These are phyloP conservation scores for Paralichthys olivaceus DNA, from an alignment of 2,113 vertebrate genomes.

Conservation along the genomic window DNA sequence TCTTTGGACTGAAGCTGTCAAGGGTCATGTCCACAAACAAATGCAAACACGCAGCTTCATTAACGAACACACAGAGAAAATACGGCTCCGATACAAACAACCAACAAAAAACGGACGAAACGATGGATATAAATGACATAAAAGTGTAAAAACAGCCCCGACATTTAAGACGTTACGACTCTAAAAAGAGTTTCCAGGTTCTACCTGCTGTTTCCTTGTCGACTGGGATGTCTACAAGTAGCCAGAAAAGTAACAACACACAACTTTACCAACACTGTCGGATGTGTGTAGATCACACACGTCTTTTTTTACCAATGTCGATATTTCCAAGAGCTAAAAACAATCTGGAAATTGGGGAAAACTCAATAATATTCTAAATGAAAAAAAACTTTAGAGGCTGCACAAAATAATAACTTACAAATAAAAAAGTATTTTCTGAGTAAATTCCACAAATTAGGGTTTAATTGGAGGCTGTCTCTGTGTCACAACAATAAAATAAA, in stretches of 20 bases:
- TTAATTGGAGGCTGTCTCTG: too few relatives aligned
- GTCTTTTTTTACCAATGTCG: not conserved
- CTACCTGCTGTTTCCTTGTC: conserved; percentile 32
- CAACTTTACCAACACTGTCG: not conserved
- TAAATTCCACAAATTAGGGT: too few relatives aligned
- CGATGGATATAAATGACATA: too few relatives aligned
- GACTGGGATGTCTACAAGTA: conserved; percentile 34
- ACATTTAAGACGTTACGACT: not conserved
- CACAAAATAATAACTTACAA: too few relatives aligned
- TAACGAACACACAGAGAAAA: not conserved
- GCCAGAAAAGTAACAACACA: conserved; percentile 27
- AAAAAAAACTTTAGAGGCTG: too few relatives aligned
- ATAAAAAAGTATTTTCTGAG: too few relatives aligned
- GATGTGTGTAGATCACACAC: not conserved
- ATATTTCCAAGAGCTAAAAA: too few relatives aligned
- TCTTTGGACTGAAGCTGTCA: not conserved
- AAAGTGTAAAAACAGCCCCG: not conserved
- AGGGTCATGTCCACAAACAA: not conserved
- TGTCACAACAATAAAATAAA: not conserved
- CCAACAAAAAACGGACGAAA: not conserved
- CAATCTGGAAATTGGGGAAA: too few relatives aligned
- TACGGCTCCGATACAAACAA: not conserved
- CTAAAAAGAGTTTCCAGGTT: not conserved
- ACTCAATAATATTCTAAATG: too few relatives aligned
- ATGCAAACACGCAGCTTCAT: not conserved